Evolutionary conservation across 2,888 invertebrate species (phyloP), one percentile per base, ranked within the genome.

Genomic region (Synergus japonicus): DNA sequence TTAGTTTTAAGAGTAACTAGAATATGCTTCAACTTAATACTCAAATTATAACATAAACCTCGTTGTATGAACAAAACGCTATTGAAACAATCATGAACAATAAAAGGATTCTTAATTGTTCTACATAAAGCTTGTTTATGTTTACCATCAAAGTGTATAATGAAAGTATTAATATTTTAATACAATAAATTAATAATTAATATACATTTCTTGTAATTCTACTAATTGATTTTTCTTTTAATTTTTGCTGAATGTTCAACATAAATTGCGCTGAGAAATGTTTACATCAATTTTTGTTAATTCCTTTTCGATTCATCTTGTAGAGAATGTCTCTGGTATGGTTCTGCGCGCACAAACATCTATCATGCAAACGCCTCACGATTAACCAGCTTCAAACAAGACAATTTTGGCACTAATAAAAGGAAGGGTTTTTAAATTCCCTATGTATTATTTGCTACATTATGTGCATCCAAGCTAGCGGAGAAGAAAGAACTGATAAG

Each of bases 271-370:
- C 29, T 29, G 29, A 29, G 29, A 29, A 29, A 29, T 29, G 3
- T 29, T 29, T 29, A 29, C 60, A 76, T 81, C 85, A 87, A 87
- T 86, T 85, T 85, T 84, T 79, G 60, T 86, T 85, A 65, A 86
- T 87, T 80, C 80, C 54, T 82, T 86, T 86, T 86, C 86, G 81
- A 80, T 85, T 86, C 84, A 81, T 81, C 87, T 87, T 87, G 85
- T 86, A 91, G 91, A 88, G 79, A 85, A 89, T 83, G 85, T 88
- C 82, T 86, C 87, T 84, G 88, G 89, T 85, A 87, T 89, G 86
- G 84, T 86, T 76, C 83, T 89, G 80, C 85, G 84, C 46, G 85
- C 87, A 76, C 88, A 89, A 85, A 88, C 87, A 82, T 84, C 84
- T 84, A 73, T 87, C 84, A 86, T 84, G 80, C 86, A 86, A 87